These are phyloP conservation scores for Nemoura dubitans DNA, from an alignment of 2,888 invertebrate species.

Conservation along the genomic window DNA sequence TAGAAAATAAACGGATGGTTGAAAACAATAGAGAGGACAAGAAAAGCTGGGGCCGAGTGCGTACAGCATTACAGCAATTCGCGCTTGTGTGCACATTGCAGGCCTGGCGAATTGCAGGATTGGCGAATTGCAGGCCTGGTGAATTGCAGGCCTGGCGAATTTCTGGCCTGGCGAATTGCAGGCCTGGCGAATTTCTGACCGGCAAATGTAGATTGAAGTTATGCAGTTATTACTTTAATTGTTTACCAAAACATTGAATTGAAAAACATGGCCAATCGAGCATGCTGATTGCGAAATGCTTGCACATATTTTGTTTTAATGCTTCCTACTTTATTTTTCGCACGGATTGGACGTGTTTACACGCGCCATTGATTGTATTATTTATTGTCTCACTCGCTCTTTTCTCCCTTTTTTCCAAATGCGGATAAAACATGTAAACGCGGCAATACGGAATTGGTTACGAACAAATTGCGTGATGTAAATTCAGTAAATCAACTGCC, in stretches of 20 bases:
- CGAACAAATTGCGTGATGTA: slow-evolving; percentile 20
- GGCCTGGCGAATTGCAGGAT: no score
- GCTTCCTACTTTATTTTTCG: neutral
- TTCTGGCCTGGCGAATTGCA: neutral
- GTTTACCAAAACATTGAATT: neutral
- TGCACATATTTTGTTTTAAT: slow-evolving; percentile 16
- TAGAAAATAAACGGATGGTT: no score
- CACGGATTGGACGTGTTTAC: neutral
- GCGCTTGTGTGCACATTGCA: no score
- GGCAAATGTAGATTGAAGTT: neutral
- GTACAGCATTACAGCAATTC: no score
- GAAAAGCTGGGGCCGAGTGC: no score
- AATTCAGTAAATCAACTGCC: slow-evolving; percentile 28
- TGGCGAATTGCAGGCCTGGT: no score
- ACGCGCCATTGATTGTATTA: neutral
- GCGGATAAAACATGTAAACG: slow-evolving; percentile 9
- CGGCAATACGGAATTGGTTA: slow-evolving; percentile 20
- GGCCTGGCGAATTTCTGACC: neutral
- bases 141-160: no score
- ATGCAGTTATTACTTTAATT: neutral
- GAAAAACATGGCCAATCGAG: neutral
- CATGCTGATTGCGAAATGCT: neutral
- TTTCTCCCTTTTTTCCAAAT: neutral
- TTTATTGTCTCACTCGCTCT: neutral
- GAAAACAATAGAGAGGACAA: no score